phyloP scores from a whole-genome alignment of 2,888 invertebrate species.

The Caenorhabditis imperialis region DNA sequence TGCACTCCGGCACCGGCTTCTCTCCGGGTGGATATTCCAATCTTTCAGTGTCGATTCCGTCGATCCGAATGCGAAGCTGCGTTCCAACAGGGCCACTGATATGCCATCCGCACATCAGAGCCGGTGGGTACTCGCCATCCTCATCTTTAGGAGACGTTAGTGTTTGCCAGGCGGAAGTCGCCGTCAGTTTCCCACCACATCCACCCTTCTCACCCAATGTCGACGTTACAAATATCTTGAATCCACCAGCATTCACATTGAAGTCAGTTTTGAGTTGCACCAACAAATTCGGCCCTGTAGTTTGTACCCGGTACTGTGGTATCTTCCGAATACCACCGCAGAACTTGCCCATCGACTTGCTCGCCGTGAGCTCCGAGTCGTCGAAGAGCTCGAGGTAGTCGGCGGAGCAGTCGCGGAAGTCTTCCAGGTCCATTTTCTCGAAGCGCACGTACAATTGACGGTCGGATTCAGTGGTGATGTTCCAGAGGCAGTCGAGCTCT shows the following conservation, averaged over 20 bases:
- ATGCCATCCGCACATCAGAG: constrained; percentile 72
- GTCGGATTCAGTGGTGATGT: constrained; percentile 69
- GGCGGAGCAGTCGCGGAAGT: constrained; percentile 60
- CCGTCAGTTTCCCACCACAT: constrained; percentile 74
- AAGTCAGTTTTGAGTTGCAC: constrained; percentile 70
- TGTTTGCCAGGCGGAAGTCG: constrained; percentile 67
- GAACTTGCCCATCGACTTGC: constrained; percentile 58
- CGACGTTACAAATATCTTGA: constrained; percentile 68
- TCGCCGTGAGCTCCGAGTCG: constrained; percentile 47
- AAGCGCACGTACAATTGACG: constrained; percentile 67
- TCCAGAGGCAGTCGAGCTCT: constrained; percentile 75
- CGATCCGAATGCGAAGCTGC: constrained; percentile 52
- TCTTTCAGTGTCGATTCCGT: constrained; percentile 55
- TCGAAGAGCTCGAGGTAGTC: constrained; percentile 73
- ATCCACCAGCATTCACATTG: constrained; percentile 66
- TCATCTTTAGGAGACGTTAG: constrained; percentile 62
- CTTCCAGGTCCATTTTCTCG: constrained; percentile 67
- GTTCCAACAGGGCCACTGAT: constrained; percentile 55
- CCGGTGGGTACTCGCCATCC: constrained; percentile 64
- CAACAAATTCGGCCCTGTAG: constrained; percentile 59
- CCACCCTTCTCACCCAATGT: constrained; percentile 67
- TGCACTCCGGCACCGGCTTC: constrained; percentile 42
- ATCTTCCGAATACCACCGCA: constrained; percentile 63
- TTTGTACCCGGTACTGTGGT: constrained; percentile 56
- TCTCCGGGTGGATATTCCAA: constrained; percentile 47